These are phyloP conservation scores for Gymnorhina tibicen DNA, from an alignment of 2,113 vertebrate species.

Conservation along the genomic window DNA sequence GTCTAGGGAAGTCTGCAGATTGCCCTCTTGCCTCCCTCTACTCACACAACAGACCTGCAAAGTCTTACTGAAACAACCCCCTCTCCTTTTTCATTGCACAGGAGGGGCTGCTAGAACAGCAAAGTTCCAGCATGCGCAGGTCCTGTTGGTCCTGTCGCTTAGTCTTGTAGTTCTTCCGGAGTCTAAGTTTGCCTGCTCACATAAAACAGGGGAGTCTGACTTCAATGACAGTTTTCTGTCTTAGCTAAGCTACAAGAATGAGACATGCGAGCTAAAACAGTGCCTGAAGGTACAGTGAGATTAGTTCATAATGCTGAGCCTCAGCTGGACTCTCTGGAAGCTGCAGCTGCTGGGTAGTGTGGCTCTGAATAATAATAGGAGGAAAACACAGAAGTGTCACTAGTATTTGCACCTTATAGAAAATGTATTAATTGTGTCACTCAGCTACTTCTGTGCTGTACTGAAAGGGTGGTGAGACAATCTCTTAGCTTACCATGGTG, in stretches of 20 bases:
- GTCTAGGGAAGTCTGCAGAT: not conserved
- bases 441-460: not conserved
- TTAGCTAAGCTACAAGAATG: not conserved
- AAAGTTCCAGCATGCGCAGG: not conserved
- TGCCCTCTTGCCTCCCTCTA: not conserved
- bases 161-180: not conserved
- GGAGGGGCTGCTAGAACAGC: not conserved
- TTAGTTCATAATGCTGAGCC: constrained; percentile 38
- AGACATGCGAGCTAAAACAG: not conserved
- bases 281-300: constrained; percentile 43
- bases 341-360: constrained; percentile 38
- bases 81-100: not conserved
- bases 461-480: not conserved
- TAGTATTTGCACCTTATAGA: not conserved
- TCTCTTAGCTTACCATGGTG: not conserved
- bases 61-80: not conserved
- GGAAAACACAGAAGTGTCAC: constrained; percentile 4
- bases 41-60: not conserved
- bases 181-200: not conserved
- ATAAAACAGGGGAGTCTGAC: not conserved
- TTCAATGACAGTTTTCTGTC: not conserved
- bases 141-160: not conserved
- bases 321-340: constrained; percentile 49
- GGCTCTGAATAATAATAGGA: constrained; percentile 36
- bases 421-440: constrained; percentile 9